Base-by-base conservation (phyloP, 2,113 vertebrate genomes). In the Pedionomus torquatus region DNA sequence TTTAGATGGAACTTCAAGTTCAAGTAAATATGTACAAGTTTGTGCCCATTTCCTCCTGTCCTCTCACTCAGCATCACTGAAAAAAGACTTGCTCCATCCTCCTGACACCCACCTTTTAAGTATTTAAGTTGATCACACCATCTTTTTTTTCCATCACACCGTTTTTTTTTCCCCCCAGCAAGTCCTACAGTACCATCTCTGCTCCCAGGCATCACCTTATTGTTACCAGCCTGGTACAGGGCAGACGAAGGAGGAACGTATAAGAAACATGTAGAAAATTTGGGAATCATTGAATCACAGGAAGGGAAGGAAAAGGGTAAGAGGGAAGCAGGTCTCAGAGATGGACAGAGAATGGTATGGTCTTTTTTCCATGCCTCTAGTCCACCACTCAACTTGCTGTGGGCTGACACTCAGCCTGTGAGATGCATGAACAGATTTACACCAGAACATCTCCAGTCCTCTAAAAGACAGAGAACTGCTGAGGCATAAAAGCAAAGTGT, bases 331-430 rank as follows among this genome's bases (percentile, higher is more conserved):
- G 48, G 28, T 30, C 2, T 0, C 17, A 33, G 35, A 58, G 65
- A 31, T 37, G 24, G n/a, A 28, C 11, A 72, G 26, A 69, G 31
- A 28, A 26, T n/a, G 77, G 31, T 5, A 18, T 10, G 24, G 58
- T 24, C 49, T 6, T 9, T 87, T 79, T 91, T 17, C 13, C 1
- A 0, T 58, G 39, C 26, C 28, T 51, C 35, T 20, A 31, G 31
- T 44, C 10, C 43, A 20, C 55, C 33, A 46, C 31, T 72, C 68
- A 37, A 1, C 48, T 48, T 68, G 66, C 43, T 80, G 74, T 17
- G 49, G 51, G 51, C 41, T 84, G 55, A 66, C n/a, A 17, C 41
- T 78, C 0, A 0, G 43, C 28, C 43, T 71, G 30, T 3, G 2
- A 75, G 48, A 66, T 57, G 11, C 44, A 51, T 2, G 1, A 87